phyloP scores from a whole-genome alignment of 2,113 vertebrate genomes.

The Tachysurus vachellii region DNA sequence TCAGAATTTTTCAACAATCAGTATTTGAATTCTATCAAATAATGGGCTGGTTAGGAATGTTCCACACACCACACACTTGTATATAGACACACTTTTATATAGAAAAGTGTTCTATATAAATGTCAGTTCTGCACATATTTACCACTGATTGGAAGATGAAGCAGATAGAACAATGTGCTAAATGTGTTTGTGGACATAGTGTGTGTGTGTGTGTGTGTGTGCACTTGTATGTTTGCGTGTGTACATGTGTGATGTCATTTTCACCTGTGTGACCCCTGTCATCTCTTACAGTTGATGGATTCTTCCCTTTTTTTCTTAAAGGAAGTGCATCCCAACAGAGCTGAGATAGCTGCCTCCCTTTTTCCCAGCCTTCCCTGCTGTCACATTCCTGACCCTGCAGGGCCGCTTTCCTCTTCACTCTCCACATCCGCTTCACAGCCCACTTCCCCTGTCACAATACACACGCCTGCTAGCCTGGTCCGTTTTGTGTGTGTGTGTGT shows the following conservation, averaged over 20 bases:
- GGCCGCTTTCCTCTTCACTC: slow-evolving; percentile 46
- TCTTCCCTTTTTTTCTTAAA: slow-evolving; percentile 46
- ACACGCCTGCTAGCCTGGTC: not conserved
- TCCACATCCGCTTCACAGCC: slow-evolving; percentile 48
- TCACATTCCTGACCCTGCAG: slow-evolving; percentile 53
- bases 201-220: not conserved
- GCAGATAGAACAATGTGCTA: not conserved
- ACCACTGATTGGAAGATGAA: not conserved
- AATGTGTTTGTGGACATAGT: not conserved
- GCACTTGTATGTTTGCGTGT: not conserved
- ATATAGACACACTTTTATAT: no score
- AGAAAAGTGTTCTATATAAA: not conserved
- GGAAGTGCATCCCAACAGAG: slow-evolving; percentile 45
- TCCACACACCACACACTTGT: no score
- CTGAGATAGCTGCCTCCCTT: slow-evolving; percentile 30
- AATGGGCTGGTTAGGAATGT: not conserved
- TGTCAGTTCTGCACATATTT: not conserved
- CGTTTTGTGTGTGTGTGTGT: not conserved
- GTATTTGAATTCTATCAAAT: not conserved
- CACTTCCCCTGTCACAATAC: slow-evolving; percentile 41
- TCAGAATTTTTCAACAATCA: not conserved
- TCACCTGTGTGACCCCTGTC: slow-evolving; percentile 45
- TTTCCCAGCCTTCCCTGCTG: slow-evolving; percentile 50
- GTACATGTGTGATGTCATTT: slow-evolving; percentile 5
- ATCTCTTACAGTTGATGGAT: slow-evolving; percentile 45